Conservation (phyloP, 2,113 vertebrate genomes). For the Cyanoderma ruficeps region DNA sequence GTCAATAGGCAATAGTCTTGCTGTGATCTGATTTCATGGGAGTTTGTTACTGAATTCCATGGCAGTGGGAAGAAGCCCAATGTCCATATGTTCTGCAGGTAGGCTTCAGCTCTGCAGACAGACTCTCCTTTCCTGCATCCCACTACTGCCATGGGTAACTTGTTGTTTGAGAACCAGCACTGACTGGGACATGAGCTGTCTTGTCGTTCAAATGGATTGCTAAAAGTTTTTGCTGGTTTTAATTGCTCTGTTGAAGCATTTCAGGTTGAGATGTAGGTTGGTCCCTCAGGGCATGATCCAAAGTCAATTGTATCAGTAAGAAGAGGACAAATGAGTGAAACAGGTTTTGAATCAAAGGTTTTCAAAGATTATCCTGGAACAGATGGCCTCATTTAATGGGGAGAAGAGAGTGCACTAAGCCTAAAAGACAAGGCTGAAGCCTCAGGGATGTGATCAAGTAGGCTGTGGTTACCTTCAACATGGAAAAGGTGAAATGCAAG, state of each 20-base stretch:
- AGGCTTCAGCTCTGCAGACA: neutral
- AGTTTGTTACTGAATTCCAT: neutral
- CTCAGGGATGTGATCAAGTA: neutral
- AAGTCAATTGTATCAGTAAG: neutral
- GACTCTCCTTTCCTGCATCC: neutral
- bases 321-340: neutral
- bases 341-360: neutral
- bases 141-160: neutral
- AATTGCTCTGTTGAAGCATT: neutral
- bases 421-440: neutral
- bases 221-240: neutral
- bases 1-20: neutral
- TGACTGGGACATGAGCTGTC: neutral
- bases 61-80: neutral
- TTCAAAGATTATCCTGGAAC: neutral
- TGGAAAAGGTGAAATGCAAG: neutral
- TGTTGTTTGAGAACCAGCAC: neutral
- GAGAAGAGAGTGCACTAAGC: neutral
- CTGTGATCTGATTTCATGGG: neutral
- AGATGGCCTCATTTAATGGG: neutral
- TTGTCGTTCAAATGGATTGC: neutral
- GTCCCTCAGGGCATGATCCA: neutral
- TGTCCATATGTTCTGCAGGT: neutral
- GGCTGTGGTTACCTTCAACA: neutral
- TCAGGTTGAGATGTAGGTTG: neutral